phyloP scores from a whole-genome alignment of 2,113 vertebrate species.

The Synodontis membranacea region DNA sequence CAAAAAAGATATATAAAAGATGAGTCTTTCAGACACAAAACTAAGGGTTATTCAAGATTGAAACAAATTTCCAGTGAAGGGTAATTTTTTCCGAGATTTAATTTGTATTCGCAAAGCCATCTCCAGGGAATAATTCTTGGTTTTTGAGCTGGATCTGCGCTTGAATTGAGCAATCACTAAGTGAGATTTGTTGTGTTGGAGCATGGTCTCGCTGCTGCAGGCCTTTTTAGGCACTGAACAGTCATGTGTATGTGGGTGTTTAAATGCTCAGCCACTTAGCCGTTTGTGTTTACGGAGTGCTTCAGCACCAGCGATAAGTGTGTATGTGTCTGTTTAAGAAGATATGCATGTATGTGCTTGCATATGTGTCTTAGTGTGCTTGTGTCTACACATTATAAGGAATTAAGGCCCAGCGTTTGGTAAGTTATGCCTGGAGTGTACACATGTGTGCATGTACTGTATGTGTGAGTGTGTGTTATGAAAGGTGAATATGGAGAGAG shows the following conservation, averaged over 20 bases:
- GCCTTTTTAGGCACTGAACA: constrained; percentile 66
- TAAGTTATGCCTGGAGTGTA: constrained; percentile 15
- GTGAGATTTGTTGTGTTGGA: constrained; percentile 30
- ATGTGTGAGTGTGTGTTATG: constrained; percentile 36
- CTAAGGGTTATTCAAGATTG: not conserved
- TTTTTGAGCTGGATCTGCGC: not conserved
- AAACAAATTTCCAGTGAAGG: not conserved
- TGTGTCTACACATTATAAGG: constrained; percentile 9
- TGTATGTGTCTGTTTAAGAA: constrained; percentile 26
- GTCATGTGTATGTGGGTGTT: constrained; percentile 57
- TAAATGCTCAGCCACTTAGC: constrained; percentile 57
- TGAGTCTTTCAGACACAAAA: not conserved
- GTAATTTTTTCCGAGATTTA: not conserved
- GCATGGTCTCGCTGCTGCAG: constrained; percentile 58
- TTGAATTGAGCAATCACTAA: constrained; percentile 18
- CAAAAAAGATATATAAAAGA: not conserved
- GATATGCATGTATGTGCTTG: constrained; percentile 2
- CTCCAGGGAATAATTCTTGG: not conserved
- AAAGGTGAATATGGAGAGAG: constrained; percentile 50
- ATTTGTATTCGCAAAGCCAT: not conserved
- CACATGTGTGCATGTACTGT: constrained; percentile 24
- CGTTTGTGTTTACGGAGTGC: constrained; percentile 62
- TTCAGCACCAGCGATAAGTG: constrained; percentile 59
- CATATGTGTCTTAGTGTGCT: not conserved
- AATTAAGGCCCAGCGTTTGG: not conserved